Evolutionary conservation across 2,888 invertebrate species (phyloP).

Genomic region (Dyspetes luteomarginatus): DNA sequence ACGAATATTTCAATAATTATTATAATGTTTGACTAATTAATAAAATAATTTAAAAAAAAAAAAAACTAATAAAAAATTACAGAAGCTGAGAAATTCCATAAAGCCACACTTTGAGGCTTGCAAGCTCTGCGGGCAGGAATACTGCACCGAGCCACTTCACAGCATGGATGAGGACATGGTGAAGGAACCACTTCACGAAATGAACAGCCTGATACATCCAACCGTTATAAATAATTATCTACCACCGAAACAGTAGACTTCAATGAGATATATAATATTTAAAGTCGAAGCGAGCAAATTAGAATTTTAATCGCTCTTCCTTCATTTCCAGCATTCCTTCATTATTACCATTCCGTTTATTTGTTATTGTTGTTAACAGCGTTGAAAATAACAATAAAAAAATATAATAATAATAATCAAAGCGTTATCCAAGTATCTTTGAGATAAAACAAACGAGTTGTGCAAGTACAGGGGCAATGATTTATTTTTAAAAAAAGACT

Average conservation of each 20-base stretch:
- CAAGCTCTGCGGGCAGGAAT: constrained; percentile 89
- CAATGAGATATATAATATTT: constrained; percentile 3
- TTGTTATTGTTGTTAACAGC: constrained; percentile 3
- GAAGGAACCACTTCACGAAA: constrained; percentile 84
- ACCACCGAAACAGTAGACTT: constrained; percentile 66
- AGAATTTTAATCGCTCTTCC: background rate
- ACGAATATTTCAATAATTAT: background rate
- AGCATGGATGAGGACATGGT: constrained; percentile 85
- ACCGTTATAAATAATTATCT: constrained; percentile 70
- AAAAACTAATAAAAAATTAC: constrained; percentile 79
- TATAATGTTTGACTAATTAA: background rate
- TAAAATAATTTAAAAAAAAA: too few relatives aligned
- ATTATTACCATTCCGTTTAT: constrained; percentile 34
- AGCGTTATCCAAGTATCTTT: background rate
- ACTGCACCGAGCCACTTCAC: constrained; percentile 85
- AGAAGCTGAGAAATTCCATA: constrained; percentile 91
- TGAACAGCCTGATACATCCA: constrained; percentile 78
- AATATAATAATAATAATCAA: too few relatives aligned
- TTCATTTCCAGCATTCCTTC: background rate
- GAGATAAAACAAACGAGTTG: background rate
- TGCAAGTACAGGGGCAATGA: background rate
- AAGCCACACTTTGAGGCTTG: constrained; percentile 91
- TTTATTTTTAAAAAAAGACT: constrained; percentile 40
- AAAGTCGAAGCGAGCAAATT: background rate
- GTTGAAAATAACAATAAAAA: background rate